Evolutionary conservation across 2,113 vertebrate genomes (phyloP).

Genomic region (Corythaixoides concolor): DNA sequence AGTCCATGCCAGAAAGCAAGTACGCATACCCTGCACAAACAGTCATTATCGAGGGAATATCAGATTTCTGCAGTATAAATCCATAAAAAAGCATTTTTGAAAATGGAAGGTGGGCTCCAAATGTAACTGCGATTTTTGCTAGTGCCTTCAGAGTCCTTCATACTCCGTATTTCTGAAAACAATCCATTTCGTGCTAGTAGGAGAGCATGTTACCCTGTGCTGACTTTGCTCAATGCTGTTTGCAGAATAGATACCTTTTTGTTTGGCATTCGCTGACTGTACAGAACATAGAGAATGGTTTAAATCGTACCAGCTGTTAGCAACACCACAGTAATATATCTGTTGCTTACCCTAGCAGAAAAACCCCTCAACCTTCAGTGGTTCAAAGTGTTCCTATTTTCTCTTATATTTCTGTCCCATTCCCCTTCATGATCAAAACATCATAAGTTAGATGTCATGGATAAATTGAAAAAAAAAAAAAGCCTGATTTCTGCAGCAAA

Average conservation of each 20-base stretch:
- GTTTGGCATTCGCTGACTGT: background rate
- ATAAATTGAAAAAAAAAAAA: background rate
- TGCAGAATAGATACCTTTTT: background rate
- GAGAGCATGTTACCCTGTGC: background rate
- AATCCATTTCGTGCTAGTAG: background rate
- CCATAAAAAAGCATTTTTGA: background rate
- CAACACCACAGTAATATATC: background rate
- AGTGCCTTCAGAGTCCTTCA: background rate
- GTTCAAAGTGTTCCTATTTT: background rate
- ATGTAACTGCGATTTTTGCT: background rate
- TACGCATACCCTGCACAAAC: background rate
- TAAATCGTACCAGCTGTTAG: background rate
- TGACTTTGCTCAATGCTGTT: background rate
- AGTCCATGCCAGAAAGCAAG: background rate
- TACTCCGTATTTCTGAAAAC: background rate
- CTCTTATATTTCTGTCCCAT: background rate
- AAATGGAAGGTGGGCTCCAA: background rate
- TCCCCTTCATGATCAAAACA: background rate
- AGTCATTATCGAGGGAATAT: background rate
- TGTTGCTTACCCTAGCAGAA: background rate
- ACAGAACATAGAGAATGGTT: background rate
- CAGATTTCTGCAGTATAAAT: background rate
- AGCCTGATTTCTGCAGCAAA: background rate
- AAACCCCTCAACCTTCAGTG: fast-evolving
- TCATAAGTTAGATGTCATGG: background rate